A percentile compares a stretch with the other conserved stretches of the same genome.
These are phyloP conservation scores for Anthophora plumipes DNA, from an alignment of 2,888 invertebrate species.

Conservation along the genomic window DNA sequence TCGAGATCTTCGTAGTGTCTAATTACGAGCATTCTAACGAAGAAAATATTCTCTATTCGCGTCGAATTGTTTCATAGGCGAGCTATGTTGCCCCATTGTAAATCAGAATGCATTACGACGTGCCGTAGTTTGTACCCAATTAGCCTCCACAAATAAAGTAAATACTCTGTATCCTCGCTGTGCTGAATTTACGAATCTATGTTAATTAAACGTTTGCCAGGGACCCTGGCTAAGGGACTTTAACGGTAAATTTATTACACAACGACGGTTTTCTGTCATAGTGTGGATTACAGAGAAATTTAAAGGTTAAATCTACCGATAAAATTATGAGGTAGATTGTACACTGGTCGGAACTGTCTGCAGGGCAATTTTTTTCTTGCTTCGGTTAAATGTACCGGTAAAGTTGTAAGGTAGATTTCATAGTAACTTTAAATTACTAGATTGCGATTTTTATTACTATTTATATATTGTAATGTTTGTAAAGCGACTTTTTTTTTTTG, in stretches of 20 bases:
- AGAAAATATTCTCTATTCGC: not conserved
- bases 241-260: constrained; percentile 9
- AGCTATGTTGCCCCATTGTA: not conserved
- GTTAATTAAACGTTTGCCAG: constrained; percentile 31
- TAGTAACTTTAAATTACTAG: not conserved
- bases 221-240: not conserved
- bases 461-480: not conserved
- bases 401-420: not conserved
- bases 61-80: not conserved
- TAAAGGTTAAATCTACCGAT: not conserved
- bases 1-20: not conserved
- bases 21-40: constrained; percentile 8
- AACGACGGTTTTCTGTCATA: not conserved
- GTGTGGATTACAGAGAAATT: not conserved
- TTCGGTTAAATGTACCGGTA: not conserved
- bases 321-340: not conserved
- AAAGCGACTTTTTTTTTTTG: too few species aligned
- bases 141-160: constrained; percentile 24
- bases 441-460: not conserved
- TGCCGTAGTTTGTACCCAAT: constrained; percentile 16
- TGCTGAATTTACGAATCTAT: constrained; percentile 9
- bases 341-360: not conserved
- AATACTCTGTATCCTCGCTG: constrained; percentile 5
- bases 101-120: not conserved
- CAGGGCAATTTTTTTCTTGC: too few species aligned